These are phyloP conservation scores for Heliconius congener DNA, from an alignment of 1,140 invertebrate genomes.

Conservation along the genomic window DNA sequence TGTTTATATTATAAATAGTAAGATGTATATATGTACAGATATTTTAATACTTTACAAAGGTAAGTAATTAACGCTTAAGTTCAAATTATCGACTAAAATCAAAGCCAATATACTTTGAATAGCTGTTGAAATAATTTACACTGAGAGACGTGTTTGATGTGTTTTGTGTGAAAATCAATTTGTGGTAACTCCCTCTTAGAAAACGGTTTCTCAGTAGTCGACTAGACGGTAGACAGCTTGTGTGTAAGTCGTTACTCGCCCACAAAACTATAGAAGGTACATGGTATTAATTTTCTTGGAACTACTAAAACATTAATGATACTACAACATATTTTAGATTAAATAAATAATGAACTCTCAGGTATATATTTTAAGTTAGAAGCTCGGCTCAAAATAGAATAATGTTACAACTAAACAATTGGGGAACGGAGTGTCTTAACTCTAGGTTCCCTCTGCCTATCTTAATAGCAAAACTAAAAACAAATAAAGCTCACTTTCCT, in stretches of 20 bases:
- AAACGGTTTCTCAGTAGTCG: neutral
- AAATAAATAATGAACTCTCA: too few relatives aligned
- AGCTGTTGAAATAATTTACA: neutral
- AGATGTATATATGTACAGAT: too few relatives aligned
- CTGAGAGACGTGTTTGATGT: neutral
- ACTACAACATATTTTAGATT: too few relatives aligned
- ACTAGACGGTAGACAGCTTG: neutral
- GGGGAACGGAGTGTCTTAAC: too few relatives aligned
- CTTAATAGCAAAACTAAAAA: too few relatives aligned
- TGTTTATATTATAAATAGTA: neutral
- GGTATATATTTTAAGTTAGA: neutral
- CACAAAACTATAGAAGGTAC: too few relatives aligned
- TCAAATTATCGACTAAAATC: neutral
- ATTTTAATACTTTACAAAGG: neutral
- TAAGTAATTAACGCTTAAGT: constrained; percentile 1
- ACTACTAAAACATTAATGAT: neutral
- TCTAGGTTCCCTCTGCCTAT: too few relatives aligned
- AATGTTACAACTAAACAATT: neutral
- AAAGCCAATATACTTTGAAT: neutral
- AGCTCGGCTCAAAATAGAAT: too few relatives aligned
- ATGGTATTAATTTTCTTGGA: constrained; percentile 11
- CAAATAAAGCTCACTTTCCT: too few relatives aligned
- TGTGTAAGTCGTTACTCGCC: neutral
- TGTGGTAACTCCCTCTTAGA: neutral
- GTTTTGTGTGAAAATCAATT: neutral